These are phyloP conservation scores for Hypsopygia costalis DNA, from an alignment of 2,888 invertebrate species.

Conservation along the genomic window DNA sequence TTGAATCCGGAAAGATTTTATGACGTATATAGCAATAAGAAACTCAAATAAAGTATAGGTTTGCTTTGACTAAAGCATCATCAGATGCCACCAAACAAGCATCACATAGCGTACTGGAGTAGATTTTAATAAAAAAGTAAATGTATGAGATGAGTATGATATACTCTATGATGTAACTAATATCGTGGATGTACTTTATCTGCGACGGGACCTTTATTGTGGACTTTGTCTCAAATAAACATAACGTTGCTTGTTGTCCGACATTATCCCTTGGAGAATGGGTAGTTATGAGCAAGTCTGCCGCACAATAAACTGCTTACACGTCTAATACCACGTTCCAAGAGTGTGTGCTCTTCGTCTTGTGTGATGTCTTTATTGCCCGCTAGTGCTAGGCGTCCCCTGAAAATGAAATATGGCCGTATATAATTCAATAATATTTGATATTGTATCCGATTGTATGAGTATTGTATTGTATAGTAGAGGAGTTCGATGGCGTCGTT, in stretches of 20 bases:
- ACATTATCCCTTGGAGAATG: constrained; percentile 68
- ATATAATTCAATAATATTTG: too few relatives aligned
- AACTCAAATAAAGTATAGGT: too few relatives aligned
- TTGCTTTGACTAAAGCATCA: too few relatives aligned
- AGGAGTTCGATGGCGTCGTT: too few relatives aligned
- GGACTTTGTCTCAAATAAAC: constrained; percentile 61
- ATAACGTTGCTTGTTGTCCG: constrained; percentile 61
- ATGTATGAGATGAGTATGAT: background rate
- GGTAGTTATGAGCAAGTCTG: constrained; percentile 69
- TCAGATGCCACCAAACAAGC: too few relatives aligned
- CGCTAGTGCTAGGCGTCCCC: constrained; percentile 29
- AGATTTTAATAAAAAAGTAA: too few relatives aligned
- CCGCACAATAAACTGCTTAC: constrained; percentile 69
- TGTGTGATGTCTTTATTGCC: constrained; percentile 57
- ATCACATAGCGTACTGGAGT: too few relatives aligned
- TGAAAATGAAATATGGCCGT: constrained; percentile 17
- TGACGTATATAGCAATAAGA: too few relatives aligned
- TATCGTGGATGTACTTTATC: background rate
- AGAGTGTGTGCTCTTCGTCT: constrained; percentile 35
- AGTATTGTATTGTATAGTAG: too few relatives aligned
- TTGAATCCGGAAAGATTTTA: too few relatives aligned
- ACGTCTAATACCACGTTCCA: constrained; percentile 59
- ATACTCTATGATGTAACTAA: background rate
- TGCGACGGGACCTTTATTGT: constrained; percentile 27
- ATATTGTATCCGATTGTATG: too few relatives aligned